phyloP scores from a whole-genome alignment of 1,140 invertebrate species.

The Leptoteleia sp. region DNA sequence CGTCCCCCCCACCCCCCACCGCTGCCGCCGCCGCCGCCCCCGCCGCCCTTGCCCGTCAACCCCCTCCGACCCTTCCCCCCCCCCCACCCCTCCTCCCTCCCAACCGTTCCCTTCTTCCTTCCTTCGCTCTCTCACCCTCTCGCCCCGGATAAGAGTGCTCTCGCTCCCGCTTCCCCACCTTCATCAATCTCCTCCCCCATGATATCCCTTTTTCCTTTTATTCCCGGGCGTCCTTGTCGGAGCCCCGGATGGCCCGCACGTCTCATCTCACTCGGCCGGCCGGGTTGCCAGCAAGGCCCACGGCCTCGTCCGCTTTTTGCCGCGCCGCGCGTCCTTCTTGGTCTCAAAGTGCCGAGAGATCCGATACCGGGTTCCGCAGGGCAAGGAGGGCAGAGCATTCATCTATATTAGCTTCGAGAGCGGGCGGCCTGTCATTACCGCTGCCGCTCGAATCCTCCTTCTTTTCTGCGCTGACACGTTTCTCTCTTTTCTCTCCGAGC shows the following conservation, averaged over 20 bases:
- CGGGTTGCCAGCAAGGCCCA: too few species aligned
- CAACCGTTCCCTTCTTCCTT: constrained; percentile 44
- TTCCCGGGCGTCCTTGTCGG: constrained; percentile 16
- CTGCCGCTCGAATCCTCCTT: constrained; percentile 75
- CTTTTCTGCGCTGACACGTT: constrained; percentile 61
- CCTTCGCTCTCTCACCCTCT: constrained; percentile 60
- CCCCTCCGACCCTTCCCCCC: too few species aligned
- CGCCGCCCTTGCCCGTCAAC: too few species aligned
- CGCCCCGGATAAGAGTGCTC: constrained; percentile 39
- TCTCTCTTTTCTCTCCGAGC: constrained; percentile 42
- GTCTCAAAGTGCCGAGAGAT: constrained; percentile 61
- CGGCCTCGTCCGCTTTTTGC: constrained; percentile 45
- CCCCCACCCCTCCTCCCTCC: too few species aligned
- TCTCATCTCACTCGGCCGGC: too few species aligned
- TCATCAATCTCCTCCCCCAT: constrained; percentile 64
- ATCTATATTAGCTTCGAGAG: constrained; percentile 82
- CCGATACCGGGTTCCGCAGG: constrained; percentile 70
- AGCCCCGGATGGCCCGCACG: constrained; percentile 1
- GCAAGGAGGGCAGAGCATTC: constrained; percentile 81
- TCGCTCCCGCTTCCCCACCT: constrained; percentile 59
- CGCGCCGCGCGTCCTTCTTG: constrained; percentile 40
- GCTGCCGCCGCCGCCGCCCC: too few species aligned
- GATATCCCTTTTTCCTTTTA: constrained; percentile 55
- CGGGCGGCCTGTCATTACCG: constrained; percentile 82
- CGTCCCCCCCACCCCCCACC: too few species aligned